These are phyloP conservation scores for Holocentrus rufus DNA, from an alignment of 2,797 vertebrate species.

Conservation along the genomic window DNA sequence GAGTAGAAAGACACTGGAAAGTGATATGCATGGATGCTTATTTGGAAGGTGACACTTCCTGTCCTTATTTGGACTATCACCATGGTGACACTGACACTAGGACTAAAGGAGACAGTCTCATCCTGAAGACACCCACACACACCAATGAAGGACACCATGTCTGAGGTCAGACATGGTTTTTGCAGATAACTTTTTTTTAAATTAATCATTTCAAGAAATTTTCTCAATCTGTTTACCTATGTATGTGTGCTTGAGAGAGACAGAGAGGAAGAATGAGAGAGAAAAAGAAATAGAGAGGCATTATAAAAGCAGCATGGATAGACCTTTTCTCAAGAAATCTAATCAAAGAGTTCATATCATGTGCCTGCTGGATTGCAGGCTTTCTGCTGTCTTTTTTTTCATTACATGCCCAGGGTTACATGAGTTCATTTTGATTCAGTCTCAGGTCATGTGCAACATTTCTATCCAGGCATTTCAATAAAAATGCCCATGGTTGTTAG, in stretches of 20 bases:
- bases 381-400: slow-evolving; percentile 12
- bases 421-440: slow-evolving; percentile 4
- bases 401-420: not conserved
- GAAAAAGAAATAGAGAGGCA: not conserved
- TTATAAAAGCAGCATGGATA: not conserved
- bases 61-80: slow-evolving; percentile 62
- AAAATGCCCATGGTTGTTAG: slow-evolving; percentile 15
- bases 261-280: not conserved
- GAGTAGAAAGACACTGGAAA: not conserved
- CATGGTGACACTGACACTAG: slow-evolving; percentile 36
- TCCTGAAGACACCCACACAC: slow-evolving; percentile 12
- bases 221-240: not conserved
- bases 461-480: not conserved
- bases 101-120: slow-evolving; percentile 17
- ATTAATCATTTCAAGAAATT: not conserved
- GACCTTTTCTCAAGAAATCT: not conserved
- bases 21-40: slow-evolving; percentile 47
- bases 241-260: not conserved
- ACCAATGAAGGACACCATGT: not conserved
- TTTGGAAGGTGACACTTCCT: slow-evolving; percentile 51
- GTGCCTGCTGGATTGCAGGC: not conserved
- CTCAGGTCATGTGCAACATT: slow-evolving; percentile 25
- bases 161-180: slow-evolving; percentile 8
- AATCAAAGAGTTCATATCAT: slow-evolving; percentile 14
- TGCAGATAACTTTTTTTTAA: not conserved